Evolutionary conservation across 2,797 vertebrate genomes (phyloP), one percentile per base, ranked within the genome.

Genomic region (Tolypeutes matacus): DNA sequence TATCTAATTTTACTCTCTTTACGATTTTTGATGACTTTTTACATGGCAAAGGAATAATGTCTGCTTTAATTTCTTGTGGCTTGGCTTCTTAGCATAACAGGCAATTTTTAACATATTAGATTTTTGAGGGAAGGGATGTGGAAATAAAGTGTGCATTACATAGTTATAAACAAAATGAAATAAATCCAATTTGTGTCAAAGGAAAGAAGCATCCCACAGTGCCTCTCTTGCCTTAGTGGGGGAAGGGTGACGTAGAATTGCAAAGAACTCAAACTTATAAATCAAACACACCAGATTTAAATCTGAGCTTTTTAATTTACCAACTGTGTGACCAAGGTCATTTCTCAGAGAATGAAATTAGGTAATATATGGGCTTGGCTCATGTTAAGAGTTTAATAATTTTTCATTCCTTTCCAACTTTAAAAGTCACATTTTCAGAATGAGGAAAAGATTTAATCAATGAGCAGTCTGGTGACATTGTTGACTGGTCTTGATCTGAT

Each of bases 341-440:
- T 67, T 67, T 34, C 65, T 67, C 65, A 67, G n/a, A n/a, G 31
- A 67, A 34, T 67, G 34, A 34, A 67, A 20, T 67, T 17, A 34
- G n/a, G n/a, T 67, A 67, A 34, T 67, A n/a, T 14, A 20, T 18
- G 64, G 31, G 29, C 31, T 65, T 65, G 14, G n/a, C n/a, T 67
- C 17, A 67, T 20, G 34, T 17, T 31, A 67, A 34, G 42, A 84
- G 58, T 91, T 77, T n/a, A 82, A 58, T 65, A 85, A 72, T 77
- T 77, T 64, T 70, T 81, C 62, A 82, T 91, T 89, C 56, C 53
- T 27, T 53, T 78, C 64, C 4, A 27, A n/a, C 58, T 95, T 87
- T 29, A 65, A 4, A 67, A 81, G 76, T 85, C 78, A 83, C 18
- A 88, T 15, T 70, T 92, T 90, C 70, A 58, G 89, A 93, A 85